phyloP scores from a whole-genome alignment of 1,140 invertebrate genomes.

The Nylanderia fulva region DNA sequence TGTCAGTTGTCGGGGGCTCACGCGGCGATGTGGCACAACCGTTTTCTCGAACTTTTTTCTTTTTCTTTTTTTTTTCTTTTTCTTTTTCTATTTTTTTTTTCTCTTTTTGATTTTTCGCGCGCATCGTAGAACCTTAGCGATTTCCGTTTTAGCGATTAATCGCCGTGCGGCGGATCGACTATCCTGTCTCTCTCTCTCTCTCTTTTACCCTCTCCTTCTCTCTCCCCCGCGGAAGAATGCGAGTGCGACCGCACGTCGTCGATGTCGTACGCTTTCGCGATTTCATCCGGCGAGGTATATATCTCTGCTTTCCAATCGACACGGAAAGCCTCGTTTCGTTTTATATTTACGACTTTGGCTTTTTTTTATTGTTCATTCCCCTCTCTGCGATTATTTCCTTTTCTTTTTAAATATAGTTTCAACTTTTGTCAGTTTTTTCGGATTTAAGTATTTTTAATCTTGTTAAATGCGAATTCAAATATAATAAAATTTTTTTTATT shows the following conservation, averaged over 20 bases:
- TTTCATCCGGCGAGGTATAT: slow-evolving; percentile 35
- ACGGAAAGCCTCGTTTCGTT: slow-evolving; percentile 31
- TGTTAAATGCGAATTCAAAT: background rate
- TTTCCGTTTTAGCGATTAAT: background rate
- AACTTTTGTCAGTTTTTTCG: background rate
- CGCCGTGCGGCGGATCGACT: background rate
- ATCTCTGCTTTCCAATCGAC: slow-evolving; percentile 67
- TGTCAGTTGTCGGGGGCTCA: slow-evolving; percentile 75
- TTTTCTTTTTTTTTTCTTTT: too few relatives aligned
- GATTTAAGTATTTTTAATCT: background rate
- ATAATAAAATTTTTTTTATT: too few relatives aligned
- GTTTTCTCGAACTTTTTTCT: slow-evolving; percentile 57
- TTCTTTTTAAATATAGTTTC: background rate
- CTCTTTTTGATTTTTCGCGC: too few relatives aligned
- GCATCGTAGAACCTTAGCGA: background rate
- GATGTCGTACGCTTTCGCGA: slow-evolving; percentile 66
- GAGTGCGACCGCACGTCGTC: slow-evolving; percentile 45
- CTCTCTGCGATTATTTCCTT: background rate
- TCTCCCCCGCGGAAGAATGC: slow-evolving; percentile 59
- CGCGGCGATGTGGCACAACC: slow-evolving; percentile 58
- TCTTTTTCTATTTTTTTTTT: too few relatives aligned
- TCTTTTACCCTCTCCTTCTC: too few relatives aligned
- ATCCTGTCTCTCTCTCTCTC: background rate
- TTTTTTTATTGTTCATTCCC: background rate
- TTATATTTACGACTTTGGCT: background rate